Base-by-base conservation (phyloP, 2,888 invertebrate genomes). In the Patella pellucida region DNA sequence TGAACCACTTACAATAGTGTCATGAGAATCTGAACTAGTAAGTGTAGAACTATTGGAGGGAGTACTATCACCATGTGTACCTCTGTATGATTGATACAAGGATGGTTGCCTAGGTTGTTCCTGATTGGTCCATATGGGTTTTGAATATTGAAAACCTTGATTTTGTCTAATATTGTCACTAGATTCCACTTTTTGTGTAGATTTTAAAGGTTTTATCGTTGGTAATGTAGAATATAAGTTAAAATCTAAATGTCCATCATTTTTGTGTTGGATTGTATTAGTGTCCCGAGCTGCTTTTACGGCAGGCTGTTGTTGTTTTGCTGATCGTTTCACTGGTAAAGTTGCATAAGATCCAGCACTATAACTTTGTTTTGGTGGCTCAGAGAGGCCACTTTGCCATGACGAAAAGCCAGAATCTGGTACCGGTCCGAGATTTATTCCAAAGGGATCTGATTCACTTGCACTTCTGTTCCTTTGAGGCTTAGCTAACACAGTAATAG, bases 261-360 rank as follows among this genome's bases (percentile, higher is more conserved):
- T 72, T 19, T 62, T 3, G 52, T 19, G 19, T 14, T 27, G 72
- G 14, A 67, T 41, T n/a, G 67, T 50, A 50, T 72, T 67, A 19
- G 67, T 50, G 67, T 72, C 72, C 16, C 72, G 27, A 62, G 72
- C 56, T 50, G 27, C 11, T 56, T 56, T 56, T n/a, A 72, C 62
- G 5, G 27, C 62, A 41, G 27, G 72, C 50, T 72, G 62, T n/a
- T 50, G 50, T 41, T 56, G 50, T 62, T 62, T 62, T 19, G 74
- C 54, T n/a, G 69, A 69, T 72, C 80, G 83, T 76, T 81, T 83
- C 14, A 78, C 75, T 16, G 84, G 84, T 68, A 84, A 72, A 14
- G 84, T 83, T 19, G 79, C 76, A 76, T 79, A 84, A 27, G 83
- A 84, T 2, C 85, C 84, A 76, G 78, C 82, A 72, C 52, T 75